These are phyloP conservation scores for Mormyrops boulengeri DNA, from an alignment of 2,797 vertebrate genomes.

Conservation along the genomic window DNA sequence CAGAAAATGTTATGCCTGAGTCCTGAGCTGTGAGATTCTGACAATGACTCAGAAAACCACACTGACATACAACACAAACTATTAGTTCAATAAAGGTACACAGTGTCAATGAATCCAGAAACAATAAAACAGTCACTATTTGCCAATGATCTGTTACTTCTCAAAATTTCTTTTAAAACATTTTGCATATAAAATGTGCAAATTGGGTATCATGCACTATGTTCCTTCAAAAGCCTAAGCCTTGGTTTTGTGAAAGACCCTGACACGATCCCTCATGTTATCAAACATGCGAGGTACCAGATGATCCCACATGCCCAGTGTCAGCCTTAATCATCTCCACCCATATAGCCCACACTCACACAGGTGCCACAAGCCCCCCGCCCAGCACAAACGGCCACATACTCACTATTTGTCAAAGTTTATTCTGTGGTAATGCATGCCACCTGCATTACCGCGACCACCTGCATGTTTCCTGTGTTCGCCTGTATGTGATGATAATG, in stretches of 20 bases:
- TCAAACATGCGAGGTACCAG: background rate
- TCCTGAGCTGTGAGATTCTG: background rate
- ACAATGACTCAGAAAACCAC: background rate
- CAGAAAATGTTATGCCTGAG: background rate
- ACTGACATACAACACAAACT: background rate
- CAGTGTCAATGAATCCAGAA: background rate
- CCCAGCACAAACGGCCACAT: background rate
- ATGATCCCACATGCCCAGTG: background rate
- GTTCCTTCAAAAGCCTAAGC: background rate
- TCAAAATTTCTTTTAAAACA: background rate
- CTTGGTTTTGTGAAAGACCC: background rate
- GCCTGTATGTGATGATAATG: slow-evolving; percentile 48
- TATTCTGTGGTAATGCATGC: slow-evolving; percentile 85
- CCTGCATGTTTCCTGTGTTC: slow-evolving; percentile 94
- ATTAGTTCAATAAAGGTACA: background rate
- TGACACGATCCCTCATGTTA: background rate
- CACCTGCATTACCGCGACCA: slow-evolving; percentile 77
- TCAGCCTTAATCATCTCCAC: background rate
- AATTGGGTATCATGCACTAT: background rate
- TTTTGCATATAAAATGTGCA: background rate
- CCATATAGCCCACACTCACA: background rate
- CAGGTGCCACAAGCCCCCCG: background rate
- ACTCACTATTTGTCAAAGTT: slow-evolving; percentile 95
- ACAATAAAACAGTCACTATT: background rate
- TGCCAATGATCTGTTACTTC: background rate